Base-by-base conservation (phyloP, 2,113 vertebrate species). In the Ginglymostoma cirratum region DNA sequence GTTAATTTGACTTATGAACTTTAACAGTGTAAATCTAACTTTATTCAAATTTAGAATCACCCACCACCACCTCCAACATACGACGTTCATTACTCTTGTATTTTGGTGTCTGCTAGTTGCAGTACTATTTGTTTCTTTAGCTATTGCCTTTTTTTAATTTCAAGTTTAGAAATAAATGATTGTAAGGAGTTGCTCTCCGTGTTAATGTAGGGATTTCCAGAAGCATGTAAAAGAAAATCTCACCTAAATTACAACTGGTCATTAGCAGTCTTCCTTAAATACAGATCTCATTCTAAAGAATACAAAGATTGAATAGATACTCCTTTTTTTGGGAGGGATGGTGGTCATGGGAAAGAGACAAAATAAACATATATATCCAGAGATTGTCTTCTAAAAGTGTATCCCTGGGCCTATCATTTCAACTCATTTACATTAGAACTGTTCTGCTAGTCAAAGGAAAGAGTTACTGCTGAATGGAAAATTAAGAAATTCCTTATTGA, bases 231-330 rank as follows among this genome's bases (percentile, higher is more conserved):
- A 95, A 95, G 21, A 69, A 70, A 69, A 45, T 70, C 93, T 95
- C 72, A 95, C 93, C 93, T 27, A 95, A 94, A 95, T 67, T 95
- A 95, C 48, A 42, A 45, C 67, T 69, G 42, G 67, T 70, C 93
- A 95, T 95, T 67, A 48, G 67, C 72, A n/a, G 66, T 95, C 67
- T 95, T 94, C 92, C 92, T 70, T 66, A 95, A 45, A 72, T 38
- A 95, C 66, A 95, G 23, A 70, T 5, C 67, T 72, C 42, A 10
- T 72, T 69, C 48, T 72, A 42, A 95, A 72, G 93, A 95, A 42
- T 15, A 72, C 38, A 70, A 70, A 95, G 93, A 72, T 95, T 95
- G 66, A 95, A 95, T 70, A 42, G 66, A 67, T 72, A 66, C 67
- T 95, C 93, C 93, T 95, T 24, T 94, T 45, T 67, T 94, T 45